These are phyloP conservation scores for Orussus abietinus DNA, from an alignment of 1,140 invertebrate genomes.

Conservation along the genomic window DNA sequence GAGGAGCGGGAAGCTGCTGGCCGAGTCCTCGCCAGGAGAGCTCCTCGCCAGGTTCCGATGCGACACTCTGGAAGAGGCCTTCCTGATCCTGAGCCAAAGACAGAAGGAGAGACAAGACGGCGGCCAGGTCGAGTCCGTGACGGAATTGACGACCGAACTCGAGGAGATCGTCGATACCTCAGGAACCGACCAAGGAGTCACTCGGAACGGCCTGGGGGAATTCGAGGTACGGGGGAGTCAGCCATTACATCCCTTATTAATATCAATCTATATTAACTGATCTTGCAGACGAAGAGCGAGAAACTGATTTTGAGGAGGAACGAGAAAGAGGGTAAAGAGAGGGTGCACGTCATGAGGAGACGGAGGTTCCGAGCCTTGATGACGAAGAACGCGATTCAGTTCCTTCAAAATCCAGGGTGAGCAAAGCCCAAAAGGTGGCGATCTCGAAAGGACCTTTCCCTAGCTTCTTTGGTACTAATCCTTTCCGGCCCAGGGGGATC, in stretches of 20 bases:
- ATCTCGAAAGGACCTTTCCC: too few relatives aligned
- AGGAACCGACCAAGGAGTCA: conserved; percentile 38
- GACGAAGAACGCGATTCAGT: conserved; percentile 64
- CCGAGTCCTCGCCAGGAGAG: conserved; percentile 74
- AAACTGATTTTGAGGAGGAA: conserved; percentile 29
- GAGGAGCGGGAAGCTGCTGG: conserved; percentile 78
- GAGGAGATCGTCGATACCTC: too few relatives aligned
- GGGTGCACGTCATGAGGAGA: too few relatives aligned
- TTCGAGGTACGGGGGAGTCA: too few relatives aligned
- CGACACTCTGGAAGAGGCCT: conserved; percentile 70
- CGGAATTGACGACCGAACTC: conserved; percentile 17
- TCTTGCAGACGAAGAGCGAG: conserved; percentile 21
- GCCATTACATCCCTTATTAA: too few relatives aligned
- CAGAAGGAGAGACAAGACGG: conserved; percentile 51
- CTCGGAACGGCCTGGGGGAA: too few relatives aligned
- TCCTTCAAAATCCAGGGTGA: conserved; percentile 65
- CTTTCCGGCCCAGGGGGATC: conserved; percentile 69
- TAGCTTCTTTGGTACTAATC: too few relatives aligned
- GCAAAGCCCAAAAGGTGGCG: too few relatives aligned
- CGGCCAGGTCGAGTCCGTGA: conserved; percentile 18
- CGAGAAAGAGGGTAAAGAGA: too few relatives aligned
- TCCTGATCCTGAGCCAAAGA: conserved; percentile 64
- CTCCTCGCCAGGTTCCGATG: conserved; percentile 63
- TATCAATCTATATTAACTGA: too few relatives aligned
- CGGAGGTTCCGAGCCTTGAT: conserved; percentile 54